Evolutionary conservation across 2,797 vertebrate species (phyloP).

Genomic region (Echeneis naucrates): DNA sequence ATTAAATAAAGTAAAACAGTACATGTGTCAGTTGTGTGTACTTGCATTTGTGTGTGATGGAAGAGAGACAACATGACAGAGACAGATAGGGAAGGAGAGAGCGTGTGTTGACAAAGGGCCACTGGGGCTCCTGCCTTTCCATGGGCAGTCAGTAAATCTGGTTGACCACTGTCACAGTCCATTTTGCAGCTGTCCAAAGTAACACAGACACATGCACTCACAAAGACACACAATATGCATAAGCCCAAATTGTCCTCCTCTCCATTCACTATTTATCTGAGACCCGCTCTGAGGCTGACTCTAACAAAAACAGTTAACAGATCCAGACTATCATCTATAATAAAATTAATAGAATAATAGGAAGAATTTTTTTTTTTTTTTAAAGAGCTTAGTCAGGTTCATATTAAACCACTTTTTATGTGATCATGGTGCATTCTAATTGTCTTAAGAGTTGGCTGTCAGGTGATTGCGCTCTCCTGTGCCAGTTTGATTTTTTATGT

Average conservation of each 20-base stretch:
- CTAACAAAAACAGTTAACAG: too few species aligned
- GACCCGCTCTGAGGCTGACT: too few species aligned
- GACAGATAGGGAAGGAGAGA: conserved; percentile 35
- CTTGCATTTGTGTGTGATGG: conserved; percentile 23
- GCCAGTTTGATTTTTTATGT: too few species aligned
- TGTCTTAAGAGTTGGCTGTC: too few species aligned
- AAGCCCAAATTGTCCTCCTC: background rate
- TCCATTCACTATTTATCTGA: conserved; percentile 10
- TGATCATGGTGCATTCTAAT: too few species aligned
- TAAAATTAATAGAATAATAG: too few species aligned
- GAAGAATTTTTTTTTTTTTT: too few species aligned
- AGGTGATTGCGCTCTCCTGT: too few species aligned
- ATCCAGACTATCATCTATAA: too few species aligned
- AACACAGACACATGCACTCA: conserved; percentile 6
- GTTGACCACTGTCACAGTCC: conserved; percentile 54
- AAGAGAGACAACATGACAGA: conserved; percentile 37
- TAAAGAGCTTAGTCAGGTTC: too few species aligned
- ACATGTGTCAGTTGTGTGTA: conserved; percentile 33
- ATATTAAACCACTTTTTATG: too few species aligned
- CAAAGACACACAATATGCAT: conserved; percentile 10
- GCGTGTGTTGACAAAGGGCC: conserved; percentile 52
- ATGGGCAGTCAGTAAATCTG: conserved; percentile 40
- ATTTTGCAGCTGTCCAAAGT: conserved; percentile 55
- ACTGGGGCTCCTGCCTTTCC: conserved; percentile 38
- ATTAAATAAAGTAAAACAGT: conserved; percentile 62